phyloP scores from a whole-genome alignment of 2,797 vertebrate species.

The Discoglossus pictus region DNA sequence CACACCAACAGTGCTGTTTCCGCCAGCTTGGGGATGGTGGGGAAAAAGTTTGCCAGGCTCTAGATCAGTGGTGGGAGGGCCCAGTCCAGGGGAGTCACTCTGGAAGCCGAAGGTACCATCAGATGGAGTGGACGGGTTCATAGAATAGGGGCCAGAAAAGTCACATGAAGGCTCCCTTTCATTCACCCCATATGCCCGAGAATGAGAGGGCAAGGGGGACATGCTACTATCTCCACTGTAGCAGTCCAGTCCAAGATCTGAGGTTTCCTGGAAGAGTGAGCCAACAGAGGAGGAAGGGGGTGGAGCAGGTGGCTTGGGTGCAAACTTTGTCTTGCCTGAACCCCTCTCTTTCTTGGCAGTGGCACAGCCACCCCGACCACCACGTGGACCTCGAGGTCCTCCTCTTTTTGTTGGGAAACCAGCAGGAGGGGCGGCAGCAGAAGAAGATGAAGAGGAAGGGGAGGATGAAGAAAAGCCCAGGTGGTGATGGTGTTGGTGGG shows the following conservation, averaged over 20 bases:
- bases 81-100: slow-evolving; percentile 89
- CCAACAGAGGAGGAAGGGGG: slow-evolving; percentile 60
- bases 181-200: slow-evolving; percentile 80
- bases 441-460: slow-evolving; percentile 74
- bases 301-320: slow-evolving; percentile 67
- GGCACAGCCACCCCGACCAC: slow-evolving; percentile 84
- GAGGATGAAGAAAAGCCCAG: slow-evolving; percentile 79
- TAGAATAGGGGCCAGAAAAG: slow-evolving; percentile 93
- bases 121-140: slow-evolving; percentile 94
- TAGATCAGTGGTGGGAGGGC: slow-evolving; percentile 82
- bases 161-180: slow-evolving; percentile 88
- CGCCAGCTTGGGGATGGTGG: slow-evolving; percentile 57
- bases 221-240: slow-evolving; percentile 97
- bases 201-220: slow-evolving; percentile 89
- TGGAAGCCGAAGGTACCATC: slow-evolving; percentile 93
- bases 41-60: slow-evolving; percentile 74
- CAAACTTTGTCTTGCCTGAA: slow-evolving; percentile 84
- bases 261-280: slow-evolving; percentile 86
- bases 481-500: slow-evolving; percentile 68
- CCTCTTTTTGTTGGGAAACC: slow-evolving; percentile 83
- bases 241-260: slow-evolving; percentile 88
- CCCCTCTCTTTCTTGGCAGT: slow-evolving; percentile 87
- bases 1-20: slow-evolving; percentile 54
- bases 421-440: slow-evolving; percentile 58
- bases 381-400: slow-evolving; percentile 83